Percentiles rank a stretch among this genome's conserved stretches.
phyloP scores from a whole-genome alignment of 2,113 vertebrate genomes.

The Coracopsis vasa region DNA sequence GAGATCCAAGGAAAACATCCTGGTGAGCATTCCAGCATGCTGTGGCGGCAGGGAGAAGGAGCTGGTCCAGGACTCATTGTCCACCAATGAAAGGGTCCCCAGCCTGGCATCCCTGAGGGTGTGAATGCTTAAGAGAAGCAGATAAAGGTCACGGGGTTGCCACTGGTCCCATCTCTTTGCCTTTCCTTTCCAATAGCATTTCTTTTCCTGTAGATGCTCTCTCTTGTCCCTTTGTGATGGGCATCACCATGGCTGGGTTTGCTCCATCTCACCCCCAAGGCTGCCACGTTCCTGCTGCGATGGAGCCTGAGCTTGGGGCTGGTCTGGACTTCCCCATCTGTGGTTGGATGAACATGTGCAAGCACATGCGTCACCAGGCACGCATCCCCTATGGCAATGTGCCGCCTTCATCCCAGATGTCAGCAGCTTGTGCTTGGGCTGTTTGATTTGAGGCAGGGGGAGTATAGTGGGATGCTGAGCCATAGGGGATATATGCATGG shows the following conservation, averaged over 20 bases:
- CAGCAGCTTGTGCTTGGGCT: neutral
- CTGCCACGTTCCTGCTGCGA: neutral
- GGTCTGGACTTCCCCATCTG: neutral
- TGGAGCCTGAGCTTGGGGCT: neutral
- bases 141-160: accelerated
- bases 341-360: neutral
- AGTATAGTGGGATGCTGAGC: neutral
- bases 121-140: accelerated
- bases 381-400: accelerated
- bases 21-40: accelerated
- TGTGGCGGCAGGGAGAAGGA: neutral
- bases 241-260: accelerated
- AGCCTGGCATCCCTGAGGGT: neutral
- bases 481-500: accelerated
- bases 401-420: too few species aligned
- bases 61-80: neutral
- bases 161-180: neutral
- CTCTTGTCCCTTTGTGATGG: accelerated
- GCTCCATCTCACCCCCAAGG: accelerated
- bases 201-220: neutral
- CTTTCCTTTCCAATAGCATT: neutral
- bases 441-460: neutral
- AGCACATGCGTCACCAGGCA: accelerated
- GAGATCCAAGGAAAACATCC: neutral
- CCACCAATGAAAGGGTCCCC: neutral